phyloP scores from a whole-genome alignment of 2,797 vertebrate genomes.

The Pipistrellus pipistrellus region DNA sequence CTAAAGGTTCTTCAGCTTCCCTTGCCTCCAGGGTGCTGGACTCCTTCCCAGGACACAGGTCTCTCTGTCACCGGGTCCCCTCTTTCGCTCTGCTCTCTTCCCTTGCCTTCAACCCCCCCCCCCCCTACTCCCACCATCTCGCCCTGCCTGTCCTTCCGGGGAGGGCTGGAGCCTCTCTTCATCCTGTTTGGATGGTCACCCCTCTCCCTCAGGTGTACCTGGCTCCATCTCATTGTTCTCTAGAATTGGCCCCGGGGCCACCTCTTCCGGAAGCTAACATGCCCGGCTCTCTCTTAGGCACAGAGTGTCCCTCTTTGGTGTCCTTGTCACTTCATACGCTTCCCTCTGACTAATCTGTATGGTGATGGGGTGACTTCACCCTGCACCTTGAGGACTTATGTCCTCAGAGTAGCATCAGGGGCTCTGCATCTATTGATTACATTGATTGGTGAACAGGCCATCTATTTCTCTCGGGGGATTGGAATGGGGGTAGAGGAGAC shows the following conservation, averaged over 20 bases:
- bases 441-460: not conserved
- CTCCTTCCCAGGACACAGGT: not conserved
- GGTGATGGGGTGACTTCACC: not conserved
- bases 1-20: not conserved
- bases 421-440: not conserved
- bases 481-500: not conserved
- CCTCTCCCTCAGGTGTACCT: not conserved
- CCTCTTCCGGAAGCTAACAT: not conserved
- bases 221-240: not conserved
- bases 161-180: not conserved
- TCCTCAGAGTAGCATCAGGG: not conserved
- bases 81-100: not conserved
- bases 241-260: not conserved
- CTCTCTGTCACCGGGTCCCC: not conserved
- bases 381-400: rapidly evolving
- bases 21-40: not conserved
- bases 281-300: not conserved
- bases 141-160: not conserved
- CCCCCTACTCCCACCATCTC: not conserved
- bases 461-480: not conserved
- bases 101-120: not conserved
- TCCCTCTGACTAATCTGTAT: not conserved
- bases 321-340: not conserved
- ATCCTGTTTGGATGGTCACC: not conserved
- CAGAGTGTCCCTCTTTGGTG: not conserved